Evolutionary conservation across 2,888 invertebrate genomes (phyloP), one percentile per base, ranked within the genome.

Genomic region (Acleris cristana): DNA sequence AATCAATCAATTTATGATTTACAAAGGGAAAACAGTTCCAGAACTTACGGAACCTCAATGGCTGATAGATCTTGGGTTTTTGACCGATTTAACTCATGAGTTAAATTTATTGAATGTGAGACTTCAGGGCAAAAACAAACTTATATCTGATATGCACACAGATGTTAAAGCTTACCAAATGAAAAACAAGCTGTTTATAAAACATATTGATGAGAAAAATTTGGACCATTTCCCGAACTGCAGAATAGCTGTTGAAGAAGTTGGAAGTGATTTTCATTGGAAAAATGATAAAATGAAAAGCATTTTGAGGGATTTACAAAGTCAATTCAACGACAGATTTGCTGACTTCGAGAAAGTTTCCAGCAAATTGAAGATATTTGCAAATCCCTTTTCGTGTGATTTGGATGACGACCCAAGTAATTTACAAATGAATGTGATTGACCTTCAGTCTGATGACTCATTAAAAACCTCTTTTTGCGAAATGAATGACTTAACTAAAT

Each of bases 281-380:
- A n/a, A 58, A 55, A 55, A 23, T 30, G 30, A 26, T 30, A 55
- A 23, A 55, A 30, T 55, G 55, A 30, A 30, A 55, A 19, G 40
- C 30, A 45, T 62, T 30, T 62, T 67, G 52, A 67, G 51, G 44
- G 57, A 67, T n/a, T 34, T 66, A 19, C 66, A 68, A 68, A 64
- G 19, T 63, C 49, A 69, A 56, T 69, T 69, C 52, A 57, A 21
- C 45, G 58, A 66, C 61, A 62, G 71, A 60, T 71, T 69, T 69
- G 54, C 16, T 65, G 70, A 63, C 60, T 70, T 70, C 59, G 55
- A 70, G 40, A 53, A 16, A 26, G 30, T 53, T 6, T 53, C 23
- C 23, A 53, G 53, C 23, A 23, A 23, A 21, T 21, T 21, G 21
- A 21, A 21, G 21, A 21, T 21, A 21, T 21, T 2, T 21, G 21